Evolutionary conservation across 2,113 vertebrate species (phyloP).

Genomic region (Illadopsis cleaveri): DNA sequence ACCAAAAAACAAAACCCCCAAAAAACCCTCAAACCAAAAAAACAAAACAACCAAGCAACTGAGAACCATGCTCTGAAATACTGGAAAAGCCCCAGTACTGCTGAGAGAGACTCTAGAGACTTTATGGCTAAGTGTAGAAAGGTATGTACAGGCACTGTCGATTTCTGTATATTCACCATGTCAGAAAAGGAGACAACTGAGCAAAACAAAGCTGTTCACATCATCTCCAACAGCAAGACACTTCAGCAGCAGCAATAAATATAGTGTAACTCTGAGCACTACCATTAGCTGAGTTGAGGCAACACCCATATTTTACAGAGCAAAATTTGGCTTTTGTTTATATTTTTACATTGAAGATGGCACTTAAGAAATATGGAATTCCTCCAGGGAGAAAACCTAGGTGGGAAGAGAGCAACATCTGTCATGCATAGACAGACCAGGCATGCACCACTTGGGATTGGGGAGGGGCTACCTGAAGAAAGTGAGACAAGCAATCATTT

Average conservation of each 20-base stretch:
- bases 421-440: fast-evolving
- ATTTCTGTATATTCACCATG: background rate
- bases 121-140: background rate
- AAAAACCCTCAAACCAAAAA: background rate
- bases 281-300: background rate
- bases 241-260: background rate
- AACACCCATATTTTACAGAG: background rate
- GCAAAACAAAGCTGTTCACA: background rate
- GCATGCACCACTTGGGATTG: fast-evolving
- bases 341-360: background rate
- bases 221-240: background rate
- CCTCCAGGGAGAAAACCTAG: background rate
- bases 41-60: fast-evolving
- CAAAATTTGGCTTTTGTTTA: background rate
- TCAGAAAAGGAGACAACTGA: background rate
- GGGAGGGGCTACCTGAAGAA: background rate
- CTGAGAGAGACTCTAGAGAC: background rate
- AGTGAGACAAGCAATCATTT: background rate
- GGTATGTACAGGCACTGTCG: background rate
- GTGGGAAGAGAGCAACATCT: background rate
- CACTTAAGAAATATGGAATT: background rate
- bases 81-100: background rate
- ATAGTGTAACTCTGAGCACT: background rate
- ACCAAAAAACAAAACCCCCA: background rate
- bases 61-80: background rate